A percentile compares a stretch with the other conserved stretches of the same genome.
Evolutionary conservation across 2,888 invertebrate genomes (phyloP).

Genomic region (Nomada lathburiana): DNA sequence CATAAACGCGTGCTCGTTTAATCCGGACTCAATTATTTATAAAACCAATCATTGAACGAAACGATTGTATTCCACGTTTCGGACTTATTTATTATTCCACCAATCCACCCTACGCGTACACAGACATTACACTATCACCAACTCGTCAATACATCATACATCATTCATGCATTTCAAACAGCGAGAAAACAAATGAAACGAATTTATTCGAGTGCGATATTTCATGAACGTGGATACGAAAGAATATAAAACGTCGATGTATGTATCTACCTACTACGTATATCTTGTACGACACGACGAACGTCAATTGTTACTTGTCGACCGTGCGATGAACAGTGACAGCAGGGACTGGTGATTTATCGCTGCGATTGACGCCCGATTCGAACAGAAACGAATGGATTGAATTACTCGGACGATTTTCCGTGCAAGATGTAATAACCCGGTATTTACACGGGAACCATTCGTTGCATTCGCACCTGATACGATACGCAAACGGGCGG

Average conservation of each 20-base stretch:
- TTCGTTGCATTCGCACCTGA: neutral
- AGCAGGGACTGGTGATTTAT: constrained; percentile 54
- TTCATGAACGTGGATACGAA: constrained; percentile 17
- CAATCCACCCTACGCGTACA: too few relatives aligned
- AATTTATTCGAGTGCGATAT: neutral
- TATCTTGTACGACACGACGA: constrained; percentile 49
- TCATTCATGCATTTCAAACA: too few relatives aligned
- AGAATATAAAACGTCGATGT: constrained; percentile 31
- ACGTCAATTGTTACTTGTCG: constrained; percentile 63
- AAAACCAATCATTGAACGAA: too few relatives aligned
- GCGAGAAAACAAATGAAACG: constrained; percentile 16
- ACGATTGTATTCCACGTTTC: too few relatives aligned
- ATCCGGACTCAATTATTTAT: too few relatives aligned
- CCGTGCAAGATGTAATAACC: neutral
- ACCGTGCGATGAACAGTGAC: constrained; percentile 56
- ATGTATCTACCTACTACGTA: neutral
- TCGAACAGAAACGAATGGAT: constrained; percentile 27
- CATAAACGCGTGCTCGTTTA: too few relatives aligned
- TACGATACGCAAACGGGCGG: neutral
- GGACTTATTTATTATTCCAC: too few relatives aligned
- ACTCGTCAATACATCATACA: too few relatives aligned
- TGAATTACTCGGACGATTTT: constrained; percentile 9
- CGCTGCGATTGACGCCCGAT: constrained; percentile 50
- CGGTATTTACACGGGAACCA: neutral
- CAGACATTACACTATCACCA: too few relatives aligned